Conservation (phyloP, 2,113 vertebrate genomes). For the Vidua chalybeata region DNA sequence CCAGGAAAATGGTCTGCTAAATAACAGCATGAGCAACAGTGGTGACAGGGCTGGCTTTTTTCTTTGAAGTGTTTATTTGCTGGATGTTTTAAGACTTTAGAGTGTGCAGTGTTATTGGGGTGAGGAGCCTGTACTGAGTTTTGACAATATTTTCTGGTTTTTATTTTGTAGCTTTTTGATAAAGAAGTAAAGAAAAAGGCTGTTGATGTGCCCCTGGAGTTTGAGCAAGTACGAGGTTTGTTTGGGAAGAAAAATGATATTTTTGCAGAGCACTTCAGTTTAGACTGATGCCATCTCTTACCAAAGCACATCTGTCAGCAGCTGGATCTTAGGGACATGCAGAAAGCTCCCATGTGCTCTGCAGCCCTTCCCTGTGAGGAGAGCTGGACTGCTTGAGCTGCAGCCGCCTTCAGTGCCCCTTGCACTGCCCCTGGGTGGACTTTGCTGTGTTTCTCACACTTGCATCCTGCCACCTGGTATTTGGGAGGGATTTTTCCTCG, state of each 20-base stretch:
- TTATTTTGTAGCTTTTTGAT: slow-evolving; percentile 84
- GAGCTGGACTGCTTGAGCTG: not conserved
- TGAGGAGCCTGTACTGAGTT: not conserved
- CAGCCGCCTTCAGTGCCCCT: not conserved
- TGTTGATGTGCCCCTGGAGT: slow-evolving; percentile 82
- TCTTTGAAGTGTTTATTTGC: not conserved
- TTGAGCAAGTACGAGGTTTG: slow-evolving; percentile 78
- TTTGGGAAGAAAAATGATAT: slow-evolving; percentile 78
- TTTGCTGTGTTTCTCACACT: not conserved
- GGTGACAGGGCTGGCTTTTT: not conserved
- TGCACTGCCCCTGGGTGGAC: not conserved
- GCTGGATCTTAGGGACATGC: not conserved
- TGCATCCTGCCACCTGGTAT: not conserved
- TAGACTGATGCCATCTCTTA: slow-evolving; percentile 66
- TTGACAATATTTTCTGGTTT: not conserved
- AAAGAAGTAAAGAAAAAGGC: slow-evolving; percentile 80
- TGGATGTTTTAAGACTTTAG: not conserved
- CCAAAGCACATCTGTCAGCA: not conserved
- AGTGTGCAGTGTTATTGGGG: not conserved
- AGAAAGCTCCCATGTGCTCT: accelerated
- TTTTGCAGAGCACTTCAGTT: slow-evolving; percentile 81
- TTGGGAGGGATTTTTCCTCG: not conserved
- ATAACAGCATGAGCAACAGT: not conserved
- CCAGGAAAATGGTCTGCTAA: not conserved
- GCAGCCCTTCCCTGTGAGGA: not conserved